A percentile compares a stretch with the other conserved stretches of the same genome.
Conservation (phyloP, 2,888 invertebrate genomes). For the Sesia bembeciformis region DNA sequence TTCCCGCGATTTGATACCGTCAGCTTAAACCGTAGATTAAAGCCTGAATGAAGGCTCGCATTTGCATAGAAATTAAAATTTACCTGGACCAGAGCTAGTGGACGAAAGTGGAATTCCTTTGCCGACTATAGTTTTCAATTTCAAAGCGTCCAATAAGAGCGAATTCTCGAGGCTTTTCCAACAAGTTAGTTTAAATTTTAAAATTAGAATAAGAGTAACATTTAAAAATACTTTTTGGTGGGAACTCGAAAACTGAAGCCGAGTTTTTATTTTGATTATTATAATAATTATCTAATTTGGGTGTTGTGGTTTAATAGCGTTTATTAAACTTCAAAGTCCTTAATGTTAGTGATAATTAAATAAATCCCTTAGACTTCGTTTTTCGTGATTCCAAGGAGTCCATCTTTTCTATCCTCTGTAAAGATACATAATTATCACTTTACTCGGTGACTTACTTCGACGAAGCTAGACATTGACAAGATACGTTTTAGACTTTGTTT, state of each 20-base stretch:
- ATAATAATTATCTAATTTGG: too few relatives aligned
- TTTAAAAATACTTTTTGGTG: slow-evolving; percentile 3
- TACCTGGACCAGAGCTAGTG: slow-evolving; percentile 61
- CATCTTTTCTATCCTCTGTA: too few relatives aligned
- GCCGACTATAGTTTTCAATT: slow-evolving; percentile 28
- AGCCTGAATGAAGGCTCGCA: slow-evolving; percentile 60
- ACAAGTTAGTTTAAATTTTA: not conserved
- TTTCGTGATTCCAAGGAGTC: too few relatives aligned
- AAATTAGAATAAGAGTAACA: slow-evolving; percentile 5
- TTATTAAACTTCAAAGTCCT: too few relatives aligned
- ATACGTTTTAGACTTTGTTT: too few relatives aligned
- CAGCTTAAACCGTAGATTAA: slow-evolving; percentile 61
- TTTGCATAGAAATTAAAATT: slow-evolving; percentile 75
- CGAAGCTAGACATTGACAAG: too few relatives aligned
- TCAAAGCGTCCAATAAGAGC: slow-evolving; percentile 7
- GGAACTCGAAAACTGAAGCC: not conserved
- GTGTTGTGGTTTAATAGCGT: too few relatives aligned
- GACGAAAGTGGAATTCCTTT: slow-evolving; percentile 56
- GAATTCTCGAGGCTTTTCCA: not conserved
- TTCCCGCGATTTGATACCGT: slow-evolving; percentile 53
- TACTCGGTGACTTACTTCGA: too few relatives aligned
- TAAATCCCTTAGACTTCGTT: too few relatives aligned
- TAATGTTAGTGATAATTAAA: too few relatives aligned
- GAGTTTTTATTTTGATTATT: slow-evolving; percentile 1
- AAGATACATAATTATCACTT: too few relatives aligned